These are phyloP conservation scores for Drosophila niveifrons DNA, from an alignment of 2,888 invertebrate species.

Conservation along the genomic window DNA sequence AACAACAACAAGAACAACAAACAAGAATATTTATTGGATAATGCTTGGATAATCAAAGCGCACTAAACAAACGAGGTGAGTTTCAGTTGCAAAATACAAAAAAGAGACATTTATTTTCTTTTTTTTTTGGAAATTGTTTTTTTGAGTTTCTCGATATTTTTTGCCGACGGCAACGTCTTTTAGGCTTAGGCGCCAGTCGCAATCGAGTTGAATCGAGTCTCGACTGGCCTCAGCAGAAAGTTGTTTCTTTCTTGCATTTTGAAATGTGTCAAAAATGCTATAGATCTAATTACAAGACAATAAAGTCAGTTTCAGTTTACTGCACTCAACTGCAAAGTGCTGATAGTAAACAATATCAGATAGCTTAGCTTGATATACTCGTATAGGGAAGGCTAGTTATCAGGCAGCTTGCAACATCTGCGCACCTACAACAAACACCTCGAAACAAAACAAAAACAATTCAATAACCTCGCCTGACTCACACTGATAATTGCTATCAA, in stretches of 20 bases:
- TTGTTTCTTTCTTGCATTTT: conserved; percentile 23
- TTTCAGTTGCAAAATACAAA: conserved; percentile 26
- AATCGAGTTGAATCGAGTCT: conserved; percentile 24
- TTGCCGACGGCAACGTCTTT: conserved; percentile 73
- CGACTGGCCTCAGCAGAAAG: conserved; percentile 51
- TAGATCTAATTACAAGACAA: conserved; percentile 63
- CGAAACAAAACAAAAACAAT: conserved; percentile 18
- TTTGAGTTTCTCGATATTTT: conserved; percentile 25
- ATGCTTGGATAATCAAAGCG: conserved; percentile 76
- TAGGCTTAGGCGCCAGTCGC: conserved; percentile 62
- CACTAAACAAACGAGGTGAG: conserved; percentile 59
- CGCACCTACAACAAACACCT: conserved; percentile 53
- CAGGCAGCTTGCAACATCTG: conserved; percentile 19
- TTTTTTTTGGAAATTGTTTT: conserved; percentile 9
- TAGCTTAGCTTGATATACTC: conserved; percentile 52
- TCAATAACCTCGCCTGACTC: conserved; percentile 47
- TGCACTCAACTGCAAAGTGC: conserved; percentile 49
- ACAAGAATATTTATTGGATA: conserved; percentile 59
- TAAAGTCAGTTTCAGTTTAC: conserved; percentile 47
- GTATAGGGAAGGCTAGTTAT: conserved; percentile 3
- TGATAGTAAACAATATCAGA: conserved; percentile 54
- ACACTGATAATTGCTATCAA: conserved; percentile 66
- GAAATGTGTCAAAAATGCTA: conserved; percentile 65
- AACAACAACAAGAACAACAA: conserved; percentile 6
- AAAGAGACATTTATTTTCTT: background rate